Evolutionary conservation across 2,797 vertebrate species (phyloP).

Genomic region (Intellagama lesueurii): DNA sequence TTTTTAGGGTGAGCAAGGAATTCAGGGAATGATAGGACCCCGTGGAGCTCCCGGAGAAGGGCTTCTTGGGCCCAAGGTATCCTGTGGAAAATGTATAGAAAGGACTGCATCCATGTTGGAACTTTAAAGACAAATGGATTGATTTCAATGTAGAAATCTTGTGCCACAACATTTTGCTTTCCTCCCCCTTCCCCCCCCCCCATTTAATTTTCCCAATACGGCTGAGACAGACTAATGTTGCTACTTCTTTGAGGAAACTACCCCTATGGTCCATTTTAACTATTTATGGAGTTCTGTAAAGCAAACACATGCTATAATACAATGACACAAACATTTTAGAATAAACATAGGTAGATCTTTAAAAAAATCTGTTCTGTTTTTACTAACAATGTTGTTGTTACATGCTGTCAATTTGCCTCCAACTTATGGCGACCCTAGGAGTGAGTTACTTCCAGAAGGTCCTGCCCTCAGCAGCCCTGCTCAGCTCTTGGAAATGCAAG

Average conservation of each 20-base stretch:
- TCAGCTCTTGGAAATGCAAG: too few relatives aligned
- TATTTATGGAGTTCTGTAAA: not conserved
- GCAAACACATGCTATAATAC: not conserved
- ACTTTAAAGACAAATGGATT: too few relatives aligned
- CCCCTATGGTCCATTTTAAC: not conserved
- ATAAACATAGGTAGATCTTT: not conserved
- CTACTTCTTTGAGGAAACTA: not conserved
- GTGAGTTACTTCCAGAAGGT: too few relatives aligned
- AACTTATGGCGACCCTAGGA: too few relatives aligned
- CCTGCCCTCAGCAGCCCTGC: too few relatives aligned
- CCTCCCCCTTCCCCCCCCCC: too few relatives aligned
- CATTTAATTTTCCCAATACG: too few relatives aligned
- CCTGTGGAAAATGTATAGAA: slow-evolving; percentile 18
- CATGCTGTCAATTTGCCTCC: too few relatives aligned
- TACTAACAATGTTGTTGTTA: too few relatives aligned
- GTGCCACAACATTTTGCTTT: not conserved
- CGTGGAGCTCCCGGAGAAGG: slow-evolving; percentile 89
- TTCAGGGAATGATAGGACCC: slow-evolving; percentile 88
- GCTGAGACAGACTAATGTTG: too few relatives aligned
- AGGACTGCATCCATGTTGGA: not conserved
- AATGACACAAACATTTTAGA: not conserved
- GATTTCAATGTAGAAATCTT: not conserved
- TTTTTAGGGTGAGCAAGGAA: slow-evolving; percentile 88
- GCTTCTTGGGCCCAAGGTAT: slow-evolving; percentile 88
- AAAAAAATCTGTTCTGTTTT: not conserved